Evolutionary conservation across 23 tunicate species (phyloP).

Genomic region (Ascidia mentula): DNA sequence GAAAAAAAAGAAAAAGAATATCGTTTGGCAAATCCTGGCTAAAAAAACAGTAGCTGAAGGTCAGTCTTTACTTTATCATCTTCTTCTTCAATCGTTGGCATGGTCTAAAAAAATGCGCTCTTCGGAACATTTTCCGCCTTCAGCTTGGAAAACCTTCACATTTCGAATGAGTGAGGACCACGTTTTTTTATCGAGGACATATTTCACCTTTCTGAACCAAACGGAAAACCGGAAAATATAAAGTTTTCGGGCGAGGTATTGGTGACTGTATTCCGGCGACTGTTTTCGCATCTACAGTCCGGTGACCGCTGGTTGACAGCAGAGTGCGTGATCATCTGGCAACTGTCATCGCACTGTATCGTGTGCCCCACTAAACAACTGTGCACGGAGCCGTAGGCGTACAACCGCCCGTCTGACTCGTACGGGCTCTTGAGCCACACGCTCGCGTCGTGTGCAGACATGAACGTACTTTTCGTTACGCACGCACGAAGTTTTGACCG

Average conservation of each 20-base stretch:
- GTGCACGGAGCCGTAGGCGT: constrained; percentile 50
- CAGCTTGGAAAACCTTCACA: no score
- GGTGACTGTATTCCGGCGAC: not conserved
- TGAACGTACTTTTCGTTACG: constrained; percentile 7
- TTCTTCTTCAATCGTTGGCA: no score
- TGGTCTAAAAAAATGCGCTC: no score
- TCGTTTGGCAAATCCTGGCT: no score
- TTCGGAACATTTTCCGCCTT: no score
- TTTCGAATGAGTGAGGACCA: no score
- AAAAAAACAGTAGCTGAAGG: no score
- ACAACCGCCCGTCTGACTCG: constrained; percentile 83
- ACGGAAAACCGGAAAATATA: not conserved
- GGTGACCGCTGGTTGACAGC: constrained; percentile 15
- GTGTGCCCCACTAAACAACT: constrained; percentile 68
- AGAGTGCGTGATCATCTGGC: constrained; percentile 40
- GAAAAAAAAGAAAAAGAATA: no score
- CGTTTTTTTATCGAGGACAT: no score
- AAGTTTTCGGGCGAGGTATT: not conserved
- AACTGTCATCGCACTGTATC: constrained; percentile 52
- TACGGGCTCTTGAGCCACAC: constrained; percentile 88
- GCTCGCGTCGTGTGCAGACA: constrained; percentile 74
- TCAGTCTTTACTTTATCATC: no score
- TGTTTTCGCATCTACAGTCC: constrained; percentile 21
- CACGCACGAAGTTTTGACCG: constrained; percentile 26
- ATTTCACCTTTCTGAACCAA: not conserved